Evolutionary conservation across 1,140 invertebrate species (phyloP), one percentile per base, ranked within the genome.

Genomic region (Helicoverpa armigera): DNA sequence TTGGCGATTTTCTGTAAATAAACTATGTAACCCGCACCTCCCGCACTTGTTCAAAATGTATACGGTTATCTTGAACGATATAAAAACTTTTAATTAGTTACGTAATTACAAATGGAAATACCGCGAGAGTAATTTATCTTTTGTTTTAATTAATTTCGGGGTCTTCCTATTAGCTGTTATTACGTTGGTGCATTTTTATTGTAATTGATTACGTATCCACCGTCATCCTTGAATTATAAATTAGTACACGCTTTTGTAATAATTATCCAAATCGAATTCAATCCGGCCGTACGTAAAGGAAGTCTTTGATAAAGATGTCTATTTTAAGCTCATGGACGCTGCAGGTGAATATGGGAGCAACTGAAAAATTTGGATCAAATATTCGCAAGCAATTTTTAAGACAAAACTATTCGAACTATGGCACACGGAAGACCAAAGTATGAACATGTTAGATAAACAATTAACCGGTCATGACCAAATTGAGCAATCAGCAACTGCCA

Each of bases 261-360:
- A 85, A 84, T 82, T 86, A 82, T 74, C 83, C 56, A 82, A 81
- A 83, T 82, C 85, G 81, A 83, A 83, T 86, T 80, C 74, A 78
- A 86, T 84, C 84, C 79, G 87, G 81, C 72, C 86, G 85, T 86
- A 82, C 86, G 85, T 85, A 80, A 88, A 86, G 82, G 83, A 86
- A 89, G 84, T 90, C 86, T 89, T 88, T 92, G 92, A 94, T 94
- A 94, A 93, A 91, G 90, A 86, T 81, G 87, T 91, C 88, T 91
- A 92, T 94, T 92, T 94, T 89, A 88, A 88, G 90, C 67, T 48
- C 60, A 13, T 35, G 13, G 48, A 54, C 83, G 51, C 74, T 81
- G 80, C 72, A 67, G 60, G 58, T 76, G 86, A 35, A 89, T 79
- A 90, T 86, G 16, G 75, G 16, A 12, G 89, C 79, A 86, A 76